These are phyloP conservation scores for Aythya baeri DNA, from an alignment of 2,113 vertebrate species.

Conservation along the genomic window DNA sequence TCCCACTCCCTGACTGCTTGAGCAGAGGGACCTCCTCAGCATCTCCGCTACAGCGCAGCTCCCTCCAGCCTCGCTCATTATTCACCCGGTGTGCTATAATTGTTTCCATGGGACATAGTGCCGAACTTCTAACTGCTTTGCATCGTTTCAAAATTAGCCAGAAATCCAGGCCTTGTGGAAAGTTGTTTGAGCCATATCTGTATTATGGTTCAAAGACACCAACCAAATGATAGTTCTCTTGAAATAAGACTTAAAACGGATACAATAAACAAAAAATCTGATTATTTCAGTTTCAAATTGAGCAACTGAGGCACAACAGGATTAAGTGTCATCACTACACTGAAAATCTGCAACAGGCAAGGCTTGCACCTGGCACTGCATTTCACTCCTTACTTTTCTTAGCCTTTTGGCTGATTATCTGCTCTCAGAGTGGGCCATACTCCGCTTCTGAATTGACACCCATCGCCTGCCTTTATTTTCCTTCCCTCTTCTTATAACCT, in stretches of 20 bases:
- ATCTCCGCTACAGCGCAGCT: background rate
- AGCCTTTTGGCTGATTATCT: background rate
- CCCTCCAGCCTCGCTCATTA: background rate
- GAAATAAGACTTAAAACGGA: background rate
- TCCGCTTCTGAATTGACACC: background rate
- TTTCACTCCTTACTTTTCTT: background rate
- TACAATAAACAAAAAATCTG: background rate
- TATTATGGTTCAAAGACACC: background rate
- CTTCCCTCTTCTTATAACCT: background rate
- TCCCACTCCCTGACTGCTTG: background rate
- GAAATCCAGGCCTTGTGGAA: background rate
- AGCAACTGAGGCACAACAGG: background rate
- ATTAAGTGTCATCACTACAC: background rate
- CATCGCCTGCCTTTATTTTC: background rate
- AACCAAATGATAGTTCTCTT: background rate
- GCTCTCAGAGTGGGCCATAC: background rate
- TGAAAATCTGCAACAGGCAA: background rate
- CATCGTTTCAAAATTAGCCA: background rate
- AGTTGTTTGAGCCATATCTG: background rate
- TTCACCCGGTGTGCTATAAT: background rate
- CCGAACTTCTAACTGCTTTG: background rate
- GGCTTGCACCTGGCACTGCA: background rate
- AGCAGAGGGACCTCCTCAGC: background rate
- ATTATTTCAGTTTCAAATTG: background rate
- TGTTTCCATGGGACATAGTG: background rate